Evolutionary conservation across 2,888 invertebrate genomes (phyloP), one percentile per base, ranked within the genome.

Genomic region (Chrysodeixis includens): DNA sequence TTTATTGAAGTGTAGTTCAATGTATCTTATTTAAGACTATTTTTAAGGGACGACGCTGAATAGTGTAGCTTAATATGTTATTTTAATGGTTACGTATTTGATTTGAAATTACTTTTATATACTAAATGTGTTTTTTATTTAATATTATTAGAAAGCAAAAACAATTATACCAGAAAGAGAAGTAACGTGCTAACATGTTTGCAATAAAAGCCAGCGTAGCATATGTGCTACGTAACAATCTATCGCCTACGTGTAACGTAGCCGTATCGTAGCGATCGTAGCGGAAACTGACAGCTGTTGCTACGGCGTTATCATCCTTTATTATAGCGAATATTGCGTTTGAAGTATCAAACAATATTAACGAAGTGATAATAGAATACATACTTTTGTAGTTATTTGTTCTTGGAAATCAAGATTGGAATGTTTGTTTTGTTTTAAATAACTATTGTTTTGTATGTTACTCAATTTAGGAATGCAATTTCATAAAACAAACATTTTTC

Each of bases 201-300:
- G 20, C 20, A 75, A 70, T 51, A 63, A 72, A 56, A 63, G 30
- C n/a, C 8, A 51, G n/a, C 54, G 54, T 68, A 49, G 63, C 35
- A n/a, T 51, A 67, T 65, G 57, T 58, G 49, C 51, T 71, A 76
- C 57, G 44, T 44, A 55, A 60, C 55, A 56, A 57, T 32, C 30
- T 32, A 63, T 61, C 57, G 16, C 46, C 56, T 73, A 77, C 73
- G 74, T 18, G 59, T 46, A 44, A 66, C 40, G 68, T 73, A 73
- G 70, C 49, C 53, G 10, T 56, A 12, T 30, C 35, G 62, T 71
- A 71, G 66, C 56, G 49, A n/a, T 66, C 49, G 62, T 67, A 70
- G 64, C 40, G 58, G 49, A 62, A 56, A 46, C 56, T 40, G 62
- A 59, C 78, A 77, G 62, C 62, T 77, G 78, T 73, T 74, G 57